Evolutionary conservation across 2,113 vertebrate genomes (phyloP), one percentile per base, ranked within the genome.

Genomic region (Ploceus nigricollis): DNA sequence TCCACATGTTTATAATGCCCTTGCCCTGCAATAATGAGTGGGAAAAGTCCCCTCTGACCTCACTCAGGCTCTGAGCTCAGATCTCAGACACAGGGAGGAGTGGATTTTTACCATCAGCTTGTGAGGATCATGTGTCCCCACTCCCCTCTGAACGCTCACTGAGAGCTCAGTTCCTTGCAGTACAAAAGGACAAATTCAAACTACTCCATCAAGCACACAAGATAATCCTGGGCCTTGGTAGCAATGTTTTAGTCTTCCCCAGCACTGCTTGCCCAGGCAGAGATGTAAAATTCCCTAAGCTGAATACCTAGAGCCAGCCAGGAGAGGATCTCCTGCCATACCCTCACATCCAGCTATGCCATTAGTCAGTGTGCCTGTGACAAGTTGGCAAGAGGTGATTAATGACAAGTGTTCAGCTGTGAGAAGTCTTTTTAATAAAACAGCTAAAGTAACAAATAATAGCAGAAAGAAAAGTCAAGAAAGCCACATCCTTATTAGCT

Each of bases 71-170:
- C 40, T 64, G 42, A 61, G 20, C 30, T 45, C 50, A 50, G 23
- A 39, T n/a, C 53, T 88, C 42, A 57, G 42, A 10, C 20, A 22
- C 10, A 27, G 28, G 3, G 15, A 65, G 24, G 5, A 31, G 31
- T 6, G 33, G 5, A 47, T 25, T 75, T 87, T 82, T 30, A 50
- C 51, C 31, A 57, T 17, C 47, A 39, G 2, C 12, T 68, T 35
- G 12, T 51, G 57, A 57, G 77, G 48, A 8, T 58, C 28, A 5
- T 3, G 0, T 0, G 0, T 56, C 44, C n/a, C 35, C 35, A 4
- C 13, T 48, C 30, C 31, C 40, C 54, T 37, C 42, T 42, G 17
- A 72, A 33, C 0, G 0, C 15, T 39, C 0, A 0, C 28, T 15
- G 23, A 42, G 33, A 30, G 30, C 7, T 13, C 16, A 11, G 6